Evolutionary conservation across 1,140 invertebrate species (phyloP).

Genomic region (Cydia pomonella): DNA sequence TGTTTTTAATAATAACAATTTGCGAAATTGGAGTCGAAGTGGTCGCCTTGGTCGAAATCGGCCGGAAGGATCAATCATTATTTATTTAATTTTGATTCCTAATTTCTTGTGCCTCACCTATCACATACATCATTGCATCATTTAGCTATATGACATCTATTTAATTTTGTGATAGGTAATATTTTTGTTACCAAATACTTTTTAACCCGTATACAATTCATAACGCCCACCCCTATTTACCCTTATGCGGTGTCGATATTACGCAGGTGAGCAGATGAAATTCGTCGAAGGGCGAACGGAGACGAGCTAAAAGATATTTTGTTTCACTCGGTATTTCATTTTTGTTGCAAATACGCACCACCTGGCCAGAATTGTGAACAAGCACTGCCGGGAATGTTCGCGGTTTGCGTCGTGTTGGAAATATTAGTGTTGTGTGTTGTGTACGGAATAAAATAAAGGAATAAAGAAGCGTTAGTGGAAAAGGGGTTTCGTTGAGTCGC

Average conservation of each 20-base stretch:
- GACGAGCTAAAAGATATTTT: conserved; percentile 30
- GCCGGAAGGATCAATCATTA: no score
- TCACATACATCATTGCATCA: no score
- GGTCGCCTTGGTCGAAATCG: no score
- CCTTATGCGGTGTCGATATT: conserved; percentile 12
- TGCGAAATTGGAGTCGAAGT: no score
- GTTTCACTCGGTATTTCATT: conserved; percentile 27
- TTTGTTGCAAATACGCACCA: conserved; percentile 26
- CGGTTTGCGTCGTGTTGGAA: background rate
- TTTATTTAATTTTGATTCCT: no score
- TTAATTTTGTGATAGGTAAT: no score
- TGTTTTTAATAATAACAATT: no score
- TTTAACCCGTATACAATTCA: background rate
- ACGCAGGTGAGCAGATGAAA: conserved; percentile 30
- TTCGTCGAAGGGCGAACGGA: conserved; percentile 18
- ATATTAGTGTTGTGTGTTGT: conserved; percentile 11
- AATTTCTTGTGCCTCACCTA: no score
- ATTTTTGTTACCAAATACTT: background rate
- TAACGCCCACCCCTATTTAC: background rate
- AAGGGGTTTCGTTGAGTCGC: background rate
- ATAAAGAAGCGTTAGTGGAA: background rate
- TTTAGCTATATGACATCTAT: no score
- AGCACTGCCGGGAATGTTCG: background rate
- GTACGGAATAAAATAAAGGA: conserved; percentile 1
- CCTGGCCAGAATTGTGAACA: conserved; percentile 27